These are phyloP conservation scores for Channa argus DNA, from an alignment of 2,113 vertebrate species.

Conservation along the genomic window DNA sequence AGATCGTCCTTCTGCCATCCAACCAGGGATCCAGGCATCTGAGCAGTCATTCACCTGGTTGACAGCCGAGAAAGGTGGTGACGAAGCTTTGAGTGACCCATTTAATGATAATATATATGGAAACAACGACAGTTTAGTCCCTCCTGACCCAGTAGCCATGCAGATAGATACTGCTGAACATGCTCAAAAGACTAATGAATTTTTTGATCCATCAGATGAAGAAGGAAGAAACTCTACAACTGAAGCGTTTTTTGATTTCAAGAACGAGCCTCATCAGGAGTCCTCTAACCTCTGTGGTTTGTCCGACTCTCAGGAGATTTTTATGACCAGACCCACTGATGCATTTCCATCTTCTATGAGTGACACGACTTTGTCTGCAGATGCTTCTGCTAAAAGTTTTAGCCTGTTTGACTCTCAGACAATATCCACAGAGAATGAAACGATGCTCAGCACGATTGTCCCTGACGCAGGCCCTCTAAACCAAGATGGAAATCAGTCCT, in stretches of 20 bases:
- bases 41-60: constrained; percentile 13
- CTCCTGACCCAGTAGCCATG: background rate
- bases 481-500: constrained; percentile 16
- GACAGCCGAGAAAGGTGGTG: background rate
- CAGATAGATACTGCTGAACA: constrained; percentile 9
- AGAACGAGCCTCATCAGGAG: constrained; percentile 2
- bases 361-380: constrained; percentile 13
- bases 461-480: constrained; percentile 12
- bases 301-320: constrained; percentile 15
- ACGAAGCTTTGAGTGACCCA: constrained; percentile 11
- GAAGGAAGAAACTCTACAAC: background rate
- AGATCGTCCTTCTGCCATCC: background rate
- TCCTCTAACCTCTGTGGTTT: constrained; percentile 24
- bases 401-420: constrained; percentile 25
- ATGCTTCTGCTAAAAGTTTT: constrained; percentile 21
- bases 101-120: constrained; percentile 21
- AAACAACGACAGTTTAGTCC: constrained; percentile 3
- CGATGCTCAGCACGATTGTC: background rate
- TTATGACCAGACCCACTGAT: background rate
- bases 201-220: background rate
- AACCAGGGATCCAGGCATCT: background rate
- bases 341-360: constrained; percentile 7
- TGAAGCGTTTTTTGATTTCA: constrained; percentile 11
- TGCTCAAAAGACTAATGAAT: constrained; percentile 16
- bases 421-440: constrained; percentile 12